Percentiles rank a stretch among this genome's conserved stretches.
phyloP scores from a whole-genome alignment of 2,113 vertebrate genomes.

The Thomomys bottae region DNA sequence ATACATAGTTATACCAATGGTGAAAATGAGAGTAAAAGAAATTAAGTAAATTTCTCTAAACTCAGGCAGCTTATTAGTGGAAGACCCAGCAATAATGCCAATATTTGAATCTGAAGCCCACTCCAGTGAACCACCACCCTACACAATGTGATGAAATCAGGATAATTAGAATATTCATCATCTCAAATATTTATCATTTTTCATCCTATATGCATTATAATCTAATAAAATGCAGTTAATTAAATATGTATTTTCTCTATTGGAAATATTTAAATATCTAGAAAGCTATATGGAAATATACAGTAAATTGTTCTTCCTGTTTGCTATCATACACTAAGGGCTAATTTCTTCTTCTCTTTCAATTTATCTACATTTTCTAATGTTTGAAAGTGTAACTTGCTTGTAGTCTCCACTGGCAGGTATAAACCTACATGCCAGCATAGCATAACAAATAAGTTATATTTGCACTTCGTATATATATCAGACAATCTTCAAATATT shows the following conservation, averaged over 20 bases:
- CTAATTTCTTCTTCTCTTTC: conserved; percentile 3
- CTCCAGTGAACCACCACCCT: neutral
- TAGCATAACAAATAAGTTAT: neutral
- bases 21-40: neutral
- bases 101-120: neutral
- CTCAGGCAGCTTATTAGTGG: neutral
- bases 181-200: neutral
- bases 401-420: neutral
- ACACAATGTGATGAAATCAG: neutral
- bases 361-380: neutral
- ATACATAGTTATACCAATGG: neutral
- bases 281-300: neutral
- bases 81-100: neutral
- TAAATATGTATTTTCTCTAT: neutral
- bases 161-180: neutral
- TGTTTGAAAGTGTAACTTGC: too few species aligned
- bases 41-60: conserved; percentile 5
- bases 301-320: neutral
- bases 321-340: neutral
- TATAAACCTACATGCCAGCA: neutral
- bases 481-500: neutral
- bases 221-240: too few species aligned
- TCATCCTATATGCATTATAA: too few species aligned
- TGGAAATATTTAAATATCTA: neutral
- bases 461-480: neutral